phyloP scores from a whole-genome alignment of 2,888 invertebrate genomes.

The Perizoma flavofasciatum region DNA sequence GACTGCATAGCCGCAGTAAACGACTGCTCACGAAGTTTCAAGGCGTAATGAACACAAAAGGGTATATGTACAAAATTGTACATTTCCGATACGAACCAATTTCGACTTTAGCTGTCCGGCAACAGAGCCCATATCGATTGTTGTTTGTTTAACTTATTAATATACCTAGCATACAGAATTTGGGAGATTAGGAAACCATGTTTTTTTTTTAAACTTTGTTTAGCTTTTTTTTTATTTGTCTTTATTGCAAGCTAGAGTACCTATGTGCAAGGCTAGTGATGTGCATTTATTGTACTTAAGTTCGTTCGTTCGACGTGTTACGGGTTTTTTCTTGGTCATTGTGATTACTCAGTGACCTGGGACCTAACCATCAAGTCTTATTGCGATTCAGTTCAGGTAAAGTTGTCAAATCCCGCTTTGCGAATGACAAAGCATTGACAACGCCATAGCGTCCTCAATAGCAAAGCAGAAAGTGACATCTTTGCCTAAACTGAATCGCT shows the following conservation, averaged over 20 bases:
- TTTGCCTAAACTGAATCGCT: no score
- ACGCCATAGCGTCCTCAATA: no score
- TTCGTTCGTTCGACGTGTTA: no score
- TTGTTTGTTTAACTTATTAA: slow-evolving; percentile 71
- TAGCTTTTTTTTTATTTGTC: slow-evolving; percentile 49
- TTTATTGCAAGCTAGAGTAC: slow-evolving; percentile 41
- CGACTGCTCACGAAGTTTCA: slow-evolving; percentile 73
- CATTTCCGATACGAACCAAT: slow-evolving; percentile 35
- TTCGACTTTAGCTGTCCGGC: slow-evolving; percentile 31
- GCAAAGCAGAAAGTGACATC: no score
- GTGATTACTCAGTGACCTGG: no score
- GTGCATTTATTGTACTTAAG: slow-evolving; percentile 2
- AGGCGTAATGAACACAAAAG: slow-evolving; percentile 53
- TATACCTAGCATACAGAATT: slow-evolving; percentile 73
- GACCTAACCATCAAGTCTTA: no score
- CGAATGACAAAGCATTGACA: no score
- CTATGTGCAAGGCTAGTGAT: neutral
- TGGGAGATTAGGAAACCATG: slow-evolving; percentile 74
- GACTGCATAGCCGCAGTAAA: slow-evolving; percentile 41
- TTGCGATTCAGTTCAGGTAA: no score
- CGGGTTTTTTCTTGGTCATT: no score
- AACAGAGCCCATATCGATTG: slow-evolving; percentile 36
- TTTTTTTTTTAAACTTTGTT: slow-evolving; percentile 55
- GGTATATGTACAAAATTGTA: slow-evolving; percentile 54
- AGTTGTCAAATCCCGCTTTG: no score